These are phyloP conservation scores for Melopsittacus undulatus DNA, from an alignment of 2,797 vertebrate species.

Conservation along the genomic window DNA sequence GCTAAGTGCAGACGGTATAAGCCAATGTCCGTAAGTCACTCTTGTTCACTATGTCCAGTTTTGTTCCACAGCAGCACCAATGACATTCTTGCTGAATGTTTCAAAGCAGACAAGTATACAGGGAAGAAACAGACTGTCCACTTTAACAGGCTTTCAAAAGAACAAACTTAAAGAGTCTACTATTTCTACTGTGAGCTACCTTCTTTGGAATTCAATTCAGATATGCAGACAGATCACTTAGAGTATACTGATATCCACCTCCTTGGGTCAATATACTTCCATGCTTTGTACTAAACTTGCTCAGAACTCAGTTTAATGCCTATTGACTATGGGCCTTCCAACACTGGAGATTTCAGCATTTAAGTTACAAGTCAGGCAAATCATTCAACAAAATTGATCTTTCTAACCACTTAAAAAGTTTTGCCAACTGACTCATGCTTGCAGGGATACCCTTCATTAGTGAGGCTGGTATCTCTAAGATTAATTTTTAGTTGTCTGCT, in stretches of 20 bases:
- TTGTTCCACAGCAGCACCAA: neutral
- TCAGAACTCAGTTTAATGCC: slow-evolving; percentile 44
- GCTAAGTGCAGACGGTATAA: neutral
- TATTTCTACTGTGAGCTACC: neutral
- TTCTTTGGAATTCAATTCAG: neutral
- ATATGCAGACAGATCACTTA: neutral
- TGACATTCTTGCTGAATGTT: neutral
- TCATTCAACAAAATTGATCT: slow-evolving; percentile 57
- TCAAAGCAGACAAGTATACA: neutral
- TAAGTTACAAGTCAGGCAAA: slow-evolving; percentile 36
- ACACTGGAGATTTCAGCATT: slow-evolving; percentile 5
- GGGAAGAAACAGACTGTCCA: neutral
- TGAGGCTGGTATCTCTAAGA: slow-evolving; percentile 29
- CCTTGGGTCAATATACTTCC: neutral
- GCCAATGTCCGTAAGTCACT: neutral
- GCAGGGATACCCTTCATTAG: slow-evolving; percentile 70
- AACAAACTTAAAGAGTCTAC: neutral
- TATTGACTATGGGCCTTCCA: slow-evolving; percentile 27
- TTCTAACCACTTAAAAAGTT: slow-evolving; percentile 68
- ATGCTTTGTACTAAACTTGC: neutral
- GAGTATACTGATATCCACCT: neutral
- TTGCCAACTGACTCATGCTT: slow-evolving; percentile 67
- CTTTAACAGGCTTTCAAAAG: neutral
- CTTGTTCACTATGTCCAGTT: neutral
- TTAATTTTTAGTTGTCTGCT: slow-evolving; percentile 55